Evolutionary conservation across 2,113 vertebrate species (phyloP).

Genomic region (Bubo blakistoni): DNA sequence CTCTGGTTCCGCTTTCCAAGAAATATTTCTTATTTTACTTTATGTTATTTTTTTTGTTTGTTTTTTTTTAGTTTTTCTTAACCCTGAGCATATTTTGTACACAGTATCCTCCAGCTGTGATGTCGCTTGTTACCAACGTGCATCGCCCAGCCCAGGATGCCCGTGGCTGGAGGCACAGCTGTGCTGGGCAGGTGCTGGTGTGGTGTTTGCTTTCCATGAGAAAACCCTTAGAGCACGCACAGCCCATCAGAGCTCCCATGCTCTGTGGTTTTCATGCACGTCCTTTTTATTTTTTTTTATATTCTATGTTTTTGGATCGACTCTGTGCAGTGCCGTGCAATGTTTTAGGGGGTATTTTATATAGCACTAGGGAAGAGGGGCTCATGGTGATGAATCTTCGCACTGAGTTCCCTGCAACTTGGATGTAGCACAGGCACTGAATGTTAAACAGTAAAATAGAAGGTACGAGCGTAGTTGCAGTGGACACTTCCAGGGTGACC

Average conservation of each 20-base stretch:
- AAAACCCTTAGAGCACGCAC: neutral
- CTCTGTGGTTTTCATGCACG: neutral
- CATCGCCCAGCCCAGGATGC: neutral
- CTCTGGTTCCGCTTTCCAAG: neutral
- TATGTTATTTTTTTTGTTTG: too few species aligned
- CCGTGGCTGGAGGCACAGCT: neutral
- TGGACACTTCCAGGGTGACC: neutral
- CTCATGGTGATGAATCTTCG: neutral
- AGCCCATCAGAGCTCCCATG: accelerated
- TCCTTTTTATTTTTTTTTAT: neutral
- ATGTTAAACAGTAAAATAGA: neutral
- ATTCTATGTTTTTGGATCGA: neutral
- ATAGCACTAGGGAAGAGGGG: neutral
- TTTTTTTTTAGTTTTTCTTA: neutral
- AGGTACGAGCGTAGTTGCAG: neutral
- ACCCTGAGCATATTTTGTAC: neutral
- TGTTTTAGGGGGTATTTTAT: neutral
- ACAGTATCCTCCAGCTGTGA: neutral
- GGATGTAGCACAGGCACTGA: neutral
- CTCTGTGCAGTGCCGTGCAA: neutral
- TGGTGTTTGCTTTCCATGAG: neutral
- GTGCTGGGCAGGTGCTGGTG: accelerated
- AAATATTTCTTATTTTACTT: neutral
- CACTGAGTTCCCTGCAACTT: neutral
- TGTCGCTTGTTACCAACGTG: neutral